Percentiles rank a stretch among this genome's conserved stretches.
These are phyloP conservation scores for Ephestia elutella DNA, from an alignment of 1,140 invertebrate species.

Conservation along the genomic window DNA sequence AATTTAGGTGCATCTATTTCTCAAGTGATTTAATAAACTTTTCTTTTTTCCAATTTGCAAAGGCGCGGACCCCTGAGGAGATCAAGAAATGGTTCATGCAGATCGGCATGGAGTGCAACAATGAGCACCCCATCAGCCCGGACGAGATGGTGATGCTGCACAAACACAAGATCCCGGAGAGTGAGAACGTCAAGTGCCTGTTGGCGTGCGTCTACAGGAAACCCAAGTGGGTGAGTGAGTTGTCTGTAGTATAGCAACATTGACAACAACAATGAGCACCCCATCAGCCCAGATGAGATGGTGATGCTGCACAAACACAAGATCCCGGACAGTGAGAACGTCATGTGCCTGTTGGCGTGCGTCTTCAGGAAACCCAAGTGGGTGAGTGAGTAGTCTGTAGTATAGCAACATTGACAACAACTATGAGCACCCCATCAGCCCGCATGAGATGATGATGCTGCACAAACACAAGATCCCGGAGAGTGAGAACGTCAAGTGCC, in stretches of 20 bases:
- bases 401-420: too few species aligned
- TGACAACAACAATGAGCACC: constrained; percentile 37
- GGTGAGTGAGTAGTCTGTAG: constrained; percentile 27
- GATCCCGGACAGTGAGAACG: constrained; percentile 40
- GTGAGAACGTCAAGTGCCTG: constrained; percentile 43
- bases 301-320: constrained; percentile 42
- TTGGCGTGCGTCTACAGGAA: constrained; percentile 50
- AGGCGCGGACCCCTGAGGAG: constrained; percentile 42
- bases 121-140: constrained; percentile 33
- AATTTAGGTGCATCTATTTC: too few species aligned
- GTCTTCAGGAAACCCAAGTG: constrained; percentile 42
- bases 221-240: constrained; percentile 39
- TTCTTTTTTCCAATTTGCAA: background rate
- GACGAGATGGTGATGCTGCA: constrained; percentile 47
- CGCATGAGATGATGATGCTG: constrained; percentile 44
- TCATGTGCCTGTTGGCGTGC: constrained; percentile 52
- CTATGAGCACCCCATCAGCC: constrained; percentile 35
- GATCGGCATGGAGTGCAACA: constrained; percentile 43
- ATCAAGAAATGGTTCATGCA: constrained; percentile 43
- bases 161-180: constrained; percentile 44
- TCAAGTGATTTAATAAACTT: too few species aligned
- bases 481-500: constrained; percentile 41
- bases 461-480: constrained; percentile 48
- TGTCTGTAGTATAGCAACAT: too few species aligned
- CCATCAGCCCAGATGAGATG: constrained; percentile 41